Percentiles rank a stretch among this genome's conserved stretches.
Evolutionary conservation across 2,113 vertebrate genomes (phyloP).

Genomic region (Rousettus leschenaultii): DNA sequence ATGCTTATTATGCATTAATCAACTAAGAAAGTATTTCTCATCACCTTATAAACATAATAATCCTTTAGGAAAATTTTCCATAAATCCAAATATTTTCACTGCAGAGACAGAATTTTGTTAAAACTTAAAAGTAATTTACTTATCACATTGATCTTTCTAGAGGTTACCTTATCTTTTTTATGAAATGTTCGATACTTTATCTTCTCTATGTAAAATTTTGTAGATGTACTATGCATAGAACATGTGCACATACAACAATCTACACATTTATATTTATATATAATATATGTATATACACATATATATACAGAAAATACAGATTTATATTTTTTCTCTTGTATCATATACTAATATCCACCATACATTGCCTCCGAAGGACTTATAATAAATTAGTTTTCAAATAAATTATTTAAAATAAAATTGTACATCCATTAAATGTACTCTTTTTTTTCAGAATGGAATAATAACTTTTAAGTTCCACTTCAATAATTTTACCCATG

Average conservation of each 20-base stretch:
- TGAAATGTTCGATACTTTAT: background rate
- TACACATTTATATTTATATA: background rate
- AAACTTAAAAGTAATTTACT: conserved; percentile 20
- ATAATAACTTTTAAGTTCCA: conserved; percentile 47
- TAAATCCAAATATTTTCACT: conserved; percentile 18
- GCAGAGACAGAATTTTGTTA: background rate
- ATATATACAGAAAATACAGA: background rate
- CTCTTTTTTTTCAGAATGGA: conserved; percentile 62
- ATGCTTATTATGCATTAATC: background rate
- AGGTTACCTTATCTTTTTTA: background rate
- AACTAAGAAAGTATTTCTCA: background rate
- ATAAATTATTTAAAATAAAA: conserved; percentile 28
- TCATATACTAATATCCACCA: background rate
- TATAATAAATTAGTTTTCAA: conserved; percentile 41
- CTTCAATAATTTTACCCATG: conserved; percentile 65
- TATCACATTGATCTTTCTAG: background rate
- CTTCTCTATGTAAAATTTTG: background rate
- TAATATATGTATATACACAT: background rate
- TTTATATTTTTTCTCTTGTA: background rate
- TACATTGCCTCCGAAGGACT: background rate
- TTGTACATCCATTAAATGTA: conserved; percentile 32
- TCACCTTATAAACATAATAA: background rate
- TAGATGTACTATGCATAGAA: background rate
- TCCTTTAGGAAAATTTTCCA: background rate
- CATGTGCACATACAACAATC: background rate